Conservation (phyloP, 2,113 vertebrate genomes). For the Paralichthys olivaceus region DNA sequence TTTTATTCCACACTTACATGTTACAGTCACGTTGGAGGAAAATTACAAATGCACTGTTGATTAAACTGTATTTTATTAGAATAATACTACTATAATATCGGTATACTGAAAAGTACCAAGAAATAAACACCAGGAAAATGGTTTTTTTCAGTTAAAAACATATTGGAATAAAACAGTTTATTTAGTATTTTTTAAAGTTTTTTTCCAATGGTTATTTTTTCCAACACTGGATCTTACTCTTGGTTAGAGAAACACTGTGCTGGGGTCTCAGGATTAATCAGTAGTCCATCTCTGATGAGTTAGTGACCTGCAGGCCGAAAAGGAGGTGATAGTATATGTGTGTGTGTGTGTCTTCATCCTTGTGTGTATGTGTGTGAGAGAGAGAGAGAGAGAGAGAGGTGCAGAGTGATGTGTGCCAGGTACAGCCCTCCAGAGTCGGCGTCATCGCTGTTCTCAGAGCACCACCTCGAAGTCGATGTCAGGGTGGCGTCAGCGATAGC, state of each 20-base stretch:
- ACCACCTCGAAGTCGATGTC: conserved; percentile 56
- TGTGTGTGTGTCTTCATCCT: conserved; percentile 25
- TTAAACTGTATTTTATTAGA: no score
- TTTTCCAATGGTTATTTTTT: no score
- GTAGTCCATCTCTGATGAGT: conserved; percentile 58
- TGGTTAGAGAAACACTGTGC: background rate
- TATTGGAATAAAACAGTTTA: background rate
- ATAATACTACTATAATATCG: no score
- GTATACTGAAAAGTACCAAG: no score
- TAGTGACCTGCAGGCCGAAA: conserved; percentile 59
- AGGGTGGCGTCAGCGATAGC: conserved; percentile 59
- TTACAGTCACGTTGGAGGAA: no score
- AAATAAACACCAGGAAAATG: no score
- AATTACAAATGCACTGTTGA: no score
- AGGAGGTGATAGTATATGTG: conserved; percentile 41
- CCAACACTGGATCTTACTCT: background rate
- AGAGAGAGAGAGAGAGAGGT: background rate
- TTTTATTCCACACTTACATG: no score
- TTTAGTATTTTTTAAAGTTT: background rate
- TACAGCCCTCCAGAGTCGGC: conserved; percentile 51
- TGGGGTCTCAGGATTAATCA: background rate
- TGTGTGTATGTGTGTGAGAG: conserved; percentile 25
- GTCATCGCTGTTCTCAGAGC: conserved; percentile 54
- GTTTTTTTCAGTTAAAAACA: background rate
- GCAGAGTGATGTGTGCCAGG: conserved; percentile 57